Conservation (phyloP, 2,888 invertebrate species). For the Graphium colonna region DNA sequence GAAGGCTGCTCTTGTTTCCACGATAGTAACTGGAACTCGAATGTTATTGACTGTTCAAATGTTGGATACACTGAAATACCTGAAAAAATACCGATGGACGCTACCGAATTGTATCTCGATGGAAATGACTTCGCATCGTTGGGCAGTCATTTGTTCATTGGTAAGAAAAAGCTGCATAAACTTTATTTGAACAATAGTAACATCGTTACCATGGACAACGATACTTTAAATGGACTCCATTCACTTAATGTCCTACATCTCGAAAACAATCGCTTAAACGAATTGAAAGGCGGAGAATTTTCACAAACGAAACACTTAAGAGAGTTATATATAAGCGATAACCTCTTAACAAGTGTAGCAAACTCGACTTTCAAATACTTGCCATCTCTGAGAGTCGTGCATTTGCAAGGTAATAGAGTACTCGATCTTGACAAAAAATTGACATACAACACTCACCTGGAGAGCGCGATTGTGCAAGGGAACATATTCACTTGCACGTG, state of each 20-base stretch:
- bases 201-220: slow-evolving; percentile 85
- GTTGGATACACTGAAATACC: slow-evolving; percentile 86
- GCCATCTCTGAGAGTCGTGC: slow-evolving; percentile 84
- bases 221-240: slow-evolving; percentile 88
- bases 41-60: slow-evolving; percentile 90
- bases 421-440: slow-evolving; percentile 84
- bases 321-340: slow-evolving; percentile 90
- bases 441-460: slow-evolving; percentile 79
- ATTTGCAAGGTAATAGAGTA: slow-evolving; percentile 88
- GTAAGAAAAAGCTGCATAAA: slow-evolving; percentile 88
- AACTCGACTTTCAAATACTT: slow-evolving; percentile 88
- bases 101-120: slow-evolving; percentile 91
- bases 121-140: slow-evolving; percentile 88
- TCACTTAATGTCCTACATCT: slow-evolving; percentile 86
- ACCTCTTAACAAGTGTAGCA: slow-evolving; percentile 84
- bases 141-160: slow-evolving; percentile 90
- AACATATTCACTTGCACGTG: slow-evolving; percentile 91
- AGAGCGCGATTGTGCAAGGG: slow-evolving; percentile 84
- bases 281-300: slow-evolving; percentile 88
- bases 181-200: slow-evolving; percentile 89
- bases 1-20: slow-evolving; percentile 91
- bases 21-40: slow-evolving; percentile 90
- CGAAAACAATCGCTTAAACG: slow-evolving; percentile 86
- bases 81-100: slow-evolving; percentile 91
- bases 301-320: slow-evolving; percentile 87